Base-by-base conservation (phyloP, 2,888 invertebrate species). In the Hydrotaea diabolus region DNA sequence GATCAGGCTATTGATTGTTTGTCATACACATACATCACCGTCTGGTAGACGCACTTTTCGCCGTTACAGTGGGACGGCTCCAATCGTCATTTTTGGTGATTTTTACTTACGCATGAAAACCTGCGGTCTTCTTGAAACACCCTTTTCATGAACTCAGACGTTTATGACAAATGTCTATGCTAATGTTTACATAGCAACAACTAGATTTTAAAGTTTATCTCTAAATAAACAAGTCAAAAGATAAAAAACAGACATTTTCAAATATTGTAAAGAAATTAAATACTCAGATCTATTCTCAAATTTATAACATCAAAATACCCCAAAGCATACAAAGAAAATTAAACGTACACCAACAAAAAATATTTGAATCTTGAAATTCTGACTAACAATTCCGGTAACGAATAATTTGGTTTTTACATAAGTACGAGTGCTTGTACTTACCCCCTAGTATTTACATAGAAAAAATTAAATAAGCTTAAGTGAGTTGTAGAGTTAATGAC, bases 351-450 rank as follows among this genome's bases (percentile, higher is more conserved):
- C 49, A 15, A 49, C n/a, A 13, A 49, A 49, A 15, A 3, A 49
- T 4, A 13, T n/a, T 1, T 49, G 49, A 49, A n/a, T 49, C 49
- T 13, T 7, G 13, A 7, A 43, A 39, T n/a, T 8, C 49, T 49
- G 49, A 49, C 49, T 49, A 49, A 49, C 13, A 15, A 13, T 49
- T 39, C 13, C 15, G n/a, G n/a, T n/a, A 49, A 49, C n/a, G n/a
- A 49, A n/a, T 49, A n/a, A n/a, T 49, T 43, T 49, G 49, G n/a
- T n/a, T 49, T 49, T 49, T 49, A 49, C 49, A 49, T 49, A 49
- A 49, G 49, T 13, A 7, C 31, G 3, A 31, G 7, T n/a, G n/a
- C n/a, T n/a, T n/a, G n/a, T n/a, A n/a, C n/a, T n/a, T n/a, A n/a
- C n/a, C n/a, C n/a, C n/a, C n/a, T n/a, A 7, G 31, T 31, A 31